Evolutionary conservation across 2,797 vertebrate species (phyloP), one percentile per base, ranked within the genome.

Genomic region (Jordanella pulchra): DNA sequence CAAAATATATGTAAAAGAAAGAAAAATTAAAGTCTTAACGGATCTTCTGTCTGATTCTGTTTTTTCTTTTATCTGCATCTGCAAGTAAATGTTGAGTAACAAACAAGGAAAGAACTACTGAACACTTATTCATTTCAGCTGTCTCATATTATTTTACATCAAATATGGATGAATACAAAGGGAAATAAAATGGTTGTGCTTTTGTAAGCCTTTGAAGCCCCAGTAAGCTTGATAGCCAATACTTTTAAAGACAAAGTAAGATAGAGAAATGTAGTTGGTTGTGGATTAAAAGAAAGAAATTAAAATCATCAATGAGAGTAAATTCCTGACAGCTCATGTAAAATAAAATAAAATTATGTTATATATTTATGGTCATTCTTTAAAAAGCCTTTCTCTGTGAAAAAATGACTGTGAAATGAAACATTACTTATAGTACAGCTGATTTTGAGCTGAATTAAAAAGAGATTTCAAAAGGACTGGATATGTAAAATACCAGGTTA

Each of bases 11-110:
- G 85, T 82, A 79, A 88, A 91, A 90, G 68, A 81, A 81, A 78
- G 50, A 87, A 91, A 93, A 94, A 92, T 91, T 90, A 93, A 94
- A 93, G 93, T 94, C 93, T 94, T 94, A 94, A 94, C 91, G 93
- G 91, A 92, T 93, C 92, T 93, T 84, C 78, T 65, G 76, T 66
- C 50, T 55, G 70, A 55, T 78, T 80, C 65, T 21, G 44, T 54
- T 77, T 51, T 71, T 76, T 76, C 30, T 61, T 80, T 68, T 25
- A 44, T 81, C 55, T 15, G 15, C 27, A 23, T 65, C n/a, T n/a
- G n/a, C 13, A 27, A 72, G 21, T 55, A 70, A 70, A 39, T 39
- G 35, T 39, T 39, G 9, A 70, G 72, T 60, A 61, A 66, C 63
- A 25, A 42, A 74, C 45, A 45, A 73, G 47, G 15, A 77, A 80